These are phyloP conservation scores for Hyla sarda DNA, from an alignment of 2,113 vertebrate species.

Conservation along the genomic window DNA sequence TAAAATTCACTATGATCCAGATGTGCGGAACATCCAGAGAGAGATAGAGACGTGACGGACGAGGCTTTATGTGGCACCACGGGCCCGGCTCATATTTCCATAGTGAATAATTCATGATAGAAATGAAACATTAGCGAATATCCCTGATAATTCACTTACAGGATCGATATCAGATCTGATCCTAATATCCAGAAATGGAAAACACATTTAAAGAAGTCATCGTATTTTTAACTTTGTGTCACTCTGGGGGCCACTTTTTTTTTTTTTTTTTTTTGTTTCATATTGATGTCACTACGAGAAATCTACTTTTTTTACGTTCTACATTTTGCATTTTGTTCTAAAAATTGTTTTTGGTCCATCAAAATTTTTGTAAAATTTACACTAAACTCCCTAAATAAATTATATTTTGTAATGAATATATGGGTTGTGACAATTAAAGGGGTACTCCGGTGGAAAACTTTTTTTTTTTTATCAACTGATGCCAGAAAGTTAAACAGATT, in stretches of 20 bases:
- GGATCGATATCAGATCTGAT: constrained; percentile 12
- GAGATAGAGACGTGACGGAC: not conserved
- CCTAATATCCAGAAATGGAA: constrained; percentile 20
- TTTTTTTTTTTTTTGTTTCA: not conserved
- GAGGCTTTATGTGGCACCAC: not conserved
- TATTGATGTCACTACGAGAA: too few relatives aligned
- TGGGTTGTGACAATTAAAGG: too few relatives aligned
- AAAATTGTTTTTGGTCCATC: too few relatives aligned
- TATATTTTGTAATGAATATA: too few relatives aligned
- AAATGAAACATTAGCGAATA: constrained; percentile 1
- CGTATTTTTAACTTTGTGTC: not conserved
- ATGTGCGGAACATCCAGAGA: constrained; percentile 34
- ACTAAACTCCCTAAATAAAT: too few relatives aligned
- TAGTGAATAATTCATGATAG: constrained; percentile 34
- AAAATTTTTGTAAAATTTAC: too few relatives aligned
- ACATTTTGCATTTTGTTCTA: too few relatives aligned
- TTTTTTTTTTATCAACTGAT: too few relatives aligned
- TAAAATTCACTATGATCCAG: constrained; percentile 39
- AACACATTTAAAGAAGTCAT: constrained; percentile 1
- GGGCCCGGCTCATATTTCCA: not conserved
- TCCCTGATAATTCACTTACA: not conserved
- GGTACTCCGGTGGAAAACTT: too few relatives aligned
- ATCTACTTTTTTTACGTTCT: too few relatives aligned
- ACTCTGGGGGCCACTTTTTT: not conserved
- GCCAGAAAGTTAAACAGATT: too few relatives aligned